A percentile compares a stretch with the other conserved stretches of the same genome.
phyloP scores from a whole-genome alignment of 2,888 invertebrate genomes.

The Bugula neritina region DNA sequence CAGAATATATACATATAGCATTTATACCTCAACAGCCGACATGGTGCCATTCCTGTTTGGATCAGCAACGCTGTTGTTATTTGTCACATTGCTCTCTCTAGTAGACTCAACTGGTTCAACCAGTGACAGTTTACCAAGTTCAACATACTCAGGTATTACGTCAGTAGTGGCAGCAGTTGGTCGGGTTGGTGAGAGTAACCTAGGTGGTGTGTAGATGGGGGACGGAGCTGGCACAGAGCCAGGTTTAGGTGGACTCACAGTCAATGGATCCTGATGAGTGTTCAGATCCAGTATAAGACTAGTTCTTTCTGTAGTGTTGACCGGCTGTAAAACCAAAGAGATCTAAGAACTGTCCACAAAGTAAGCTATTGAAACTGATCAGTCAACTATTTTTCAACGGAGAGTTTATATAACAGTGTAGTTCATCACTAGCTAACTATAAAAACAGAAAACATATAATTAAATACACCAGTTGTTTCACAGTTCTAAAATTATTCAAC shows the following conservation, averaged over 20 bases:
- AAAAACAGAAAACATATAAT: too few relatives aligned
- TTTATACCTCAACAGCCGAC: neutral
- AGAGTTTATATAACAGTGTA: too few relatives aligned
- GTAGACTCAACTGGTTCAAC: neutral
- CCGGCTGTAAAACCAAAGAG: too few relatives aligned
- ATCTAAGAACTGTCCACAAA: too few relatives aligned
- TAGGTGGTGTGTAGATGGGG: neutral
- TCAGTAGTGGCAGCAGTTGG: neutral
- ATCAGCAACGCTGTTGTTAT: neutral
- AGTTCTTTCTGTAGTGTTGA: too few relatives aligned
- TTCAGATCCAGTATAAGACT: neutral
- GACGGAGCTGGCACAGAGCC: neutral
- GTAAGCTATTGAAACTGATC: too few relatives aligned
- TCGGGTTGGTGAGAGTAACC: neutral
- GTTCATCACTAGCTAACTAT: too few relatives aligned
- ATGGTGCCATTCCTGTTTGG: too few relatives aligned
- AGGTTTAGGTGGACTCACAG: slow-evolving; percentile 2
- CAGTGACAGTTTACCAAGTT: neutral
- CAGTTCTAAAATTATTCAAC: too few relatives aligned
- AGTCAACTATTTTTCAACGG: too few relatives aligned
- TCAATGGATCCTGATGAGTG: neutral
- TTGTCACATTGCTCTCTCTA: neutral
- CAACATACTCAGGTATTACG: neutral
- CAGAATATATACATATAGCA: too few relatives aligned
- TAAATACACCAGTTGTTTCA: too few relatives aligned